Conservation (phyloP, 2,113 vertebrate species). For the Acrocephalus arundinaceus region DNA sequence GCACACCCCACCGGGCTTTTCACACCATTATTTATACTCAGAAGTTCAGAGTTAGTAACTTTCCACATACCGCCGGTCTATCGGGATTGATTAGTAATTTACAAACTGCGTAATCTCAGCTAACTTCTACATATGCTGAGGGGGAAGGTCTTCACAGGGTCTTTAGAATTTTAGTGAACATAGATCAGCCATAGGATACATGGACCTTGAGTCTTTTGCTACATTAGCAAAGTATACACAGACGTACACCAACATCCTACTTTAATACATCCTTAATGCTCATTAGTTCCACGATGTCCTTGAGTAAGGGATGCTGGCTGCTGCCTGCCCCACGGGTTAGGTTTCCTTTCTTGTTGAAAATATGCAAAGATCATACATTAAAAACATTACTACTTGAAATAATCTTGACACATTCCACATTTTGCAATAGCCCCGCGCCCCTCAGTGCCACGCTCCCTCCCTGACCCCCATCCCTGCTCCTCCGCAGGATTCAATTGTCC, state of each 20-base stretch:
- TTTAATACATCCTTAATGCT: neutral
- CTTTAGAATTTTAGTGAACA: neutral
- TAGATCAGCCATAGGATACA: neutral
- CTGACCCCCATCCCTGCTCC: too few relatives aligned
- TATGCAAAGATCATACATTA: neutral
- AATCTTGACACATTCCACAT: neutral
- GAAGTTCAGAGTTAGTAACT: neutral
- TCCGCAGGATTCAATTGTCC: too few relatives aligned
- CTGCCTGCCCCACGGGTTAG: neutral
- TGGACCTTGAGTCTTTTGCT: neutral
- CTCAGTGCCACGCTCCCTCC: too few relatives aligned
- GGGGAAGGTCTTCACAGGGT: neutral
- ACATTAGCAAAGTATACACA: neutral
- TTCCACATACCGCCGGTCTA: neutral
- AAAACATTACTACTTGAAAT: neutral
- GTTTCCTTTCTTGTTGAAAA: neutral
- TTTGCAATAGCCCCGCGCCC: neutral
- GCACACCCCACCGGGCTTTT: neutral
- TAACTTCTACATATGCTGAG: neutral
- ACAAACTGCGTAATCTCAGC: neutral
- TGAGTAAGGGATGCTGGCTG: neutral
- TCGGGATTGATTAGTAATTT: neutral
- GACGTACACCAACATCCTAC: neutral
- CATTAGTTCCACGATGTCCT: neutral
- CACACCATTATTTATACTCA: neutral